phyloP scores from a whole-genome alignment of 2,797 vertebrate genomes.

The Sebastolobus altivelis region DNA sequence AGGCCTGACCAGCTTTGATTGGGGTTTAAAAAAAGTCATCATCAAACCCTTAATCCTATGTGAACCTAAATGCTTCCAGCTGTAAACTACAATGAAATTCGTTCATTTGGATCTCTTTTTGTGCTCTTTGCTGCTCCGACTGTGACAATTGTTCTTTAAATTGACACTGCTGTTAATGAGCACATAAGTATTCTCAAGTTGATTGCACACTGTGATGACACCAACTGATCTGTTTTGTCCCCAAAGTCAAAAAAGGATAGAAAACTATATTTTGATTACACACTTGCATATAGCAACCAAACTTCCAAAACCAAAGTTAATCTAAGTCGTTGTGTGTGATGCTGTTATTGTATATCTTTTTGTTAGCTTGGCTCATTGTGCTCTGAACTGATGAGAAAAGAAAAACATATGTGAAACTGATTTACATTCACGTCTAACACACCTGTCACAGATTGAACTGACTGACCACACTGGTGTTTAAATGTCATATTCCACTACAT shows the following conservation, averaged over 20 bases:
- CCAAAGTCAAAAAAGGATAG: neutral
- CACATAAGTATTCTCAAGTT: neutral
- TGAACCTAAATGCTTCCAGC: neutral
- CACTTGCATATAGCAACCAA: slow-evolving; percentile 1
- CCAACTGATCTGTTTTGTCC: neutral
- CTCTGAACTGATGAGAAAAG: slow-evolving; percentile 38
- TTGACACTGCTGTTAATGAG: slow-evolving; percentile 19
- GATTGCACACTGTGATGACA: neutral
- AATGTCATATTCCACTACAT: slow-evolving; percentile 67
- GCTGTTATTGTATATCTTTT: slow-evolving; percentile 23
- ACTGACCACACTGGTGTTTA: slow-evolving; percentile 57
- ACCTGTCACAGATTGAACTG: slow-evolving; percentile 66
- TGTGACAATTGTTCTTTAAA: slow-evolving; percentile 22
- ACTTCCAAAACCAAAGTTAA: neutral
- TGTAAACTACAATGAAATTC: neutral
- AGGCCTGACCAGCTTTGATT: neutral
- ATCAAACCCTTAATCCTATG: neutral
- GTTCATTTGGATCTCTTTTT: neutral
- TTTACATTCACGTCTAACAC: slow-evolving; percentile 64
- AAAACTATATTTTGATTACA: neutral
- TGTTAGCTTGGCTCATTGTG: slow-evolving; percentile 18
- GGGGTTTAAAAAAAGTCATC: neutral
- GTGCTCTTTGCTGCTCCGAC: neutral
- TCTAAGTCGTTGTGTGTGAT: neutral
- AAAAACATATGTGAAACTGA: slow-evolving; percentile 55